phyloP scores from a whole-genome alignment of 2,888 invertebrate species.

The Chloromyia formosa region DNA sequence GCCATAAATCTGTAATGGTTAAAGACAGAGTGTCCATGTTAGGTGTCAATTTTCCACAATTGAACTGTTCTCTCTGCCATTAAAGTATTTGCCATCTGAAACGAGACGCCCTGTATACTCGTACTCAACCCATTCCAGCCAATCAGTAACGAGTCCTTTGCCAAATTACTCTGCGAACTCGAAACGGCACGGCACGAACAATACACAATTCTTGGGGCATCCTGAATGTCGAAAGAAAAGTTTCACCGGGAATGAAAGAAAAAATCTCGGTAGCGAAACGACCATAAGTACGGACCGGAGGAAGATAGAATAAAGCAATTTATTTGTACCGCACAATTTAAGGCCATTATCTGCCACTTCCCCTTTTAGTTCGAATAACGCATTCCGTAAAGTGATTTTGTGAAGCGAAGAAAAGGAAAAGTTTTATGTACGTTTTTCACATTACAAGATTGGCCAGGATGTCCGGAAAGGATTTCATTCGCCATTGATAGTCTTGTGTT shows the following conservation, averaged over 20 bases:
- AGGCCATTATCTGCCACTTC: conserved; percentile 49
- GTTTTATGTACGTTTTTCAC: conserved; percentile 41
- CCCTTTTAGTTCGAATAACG: conserved; percentile 44
- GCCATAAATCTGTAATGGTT: too few species aligned
- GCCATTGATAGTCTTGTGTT: conserved; percentile 18
- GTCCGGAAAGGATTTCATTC: conserved; percentile 41
- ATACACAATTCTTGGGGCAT: conserved; percentile 10
- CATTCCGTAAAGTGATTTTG: conserved; percentile 44
- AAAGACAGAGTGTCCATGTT: too few species aligned
- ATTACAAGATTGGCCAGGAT: conserved; percentile 41
- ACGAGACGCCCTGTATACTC: conserved; percentile 16
- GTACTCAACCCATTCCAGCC: conserved; percentile 1
- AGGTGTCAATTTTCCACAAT: too few species aligned
- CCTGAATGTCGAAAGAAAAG: conserved; percentile 14
- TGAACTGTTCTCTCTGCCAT: too few species aligned
- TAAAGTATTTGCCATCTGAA: too few species aligned
- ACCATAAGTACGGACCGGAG: conserved; percentile 4
- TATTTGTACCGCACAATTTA: conserved; percentile 52
- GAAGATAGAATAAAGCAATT: conserved; percentile 49
- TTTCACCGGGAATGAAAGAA: not conserved
- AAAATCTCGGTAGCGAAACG: not conserved
- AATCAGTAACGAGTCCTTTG: conserved; percentile 7
- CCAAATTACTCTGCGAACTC: conserved; percentile 29
- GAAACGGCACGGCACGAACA: conserved; percentile 23
- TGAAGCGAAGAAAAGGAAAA: conserved; percentile 39